These are phyloP conservation scores for Ornithoptera alexandrae DNA, from an alignment of 2,888 invertebrate species.

Conservation along the genomic window DNA sequence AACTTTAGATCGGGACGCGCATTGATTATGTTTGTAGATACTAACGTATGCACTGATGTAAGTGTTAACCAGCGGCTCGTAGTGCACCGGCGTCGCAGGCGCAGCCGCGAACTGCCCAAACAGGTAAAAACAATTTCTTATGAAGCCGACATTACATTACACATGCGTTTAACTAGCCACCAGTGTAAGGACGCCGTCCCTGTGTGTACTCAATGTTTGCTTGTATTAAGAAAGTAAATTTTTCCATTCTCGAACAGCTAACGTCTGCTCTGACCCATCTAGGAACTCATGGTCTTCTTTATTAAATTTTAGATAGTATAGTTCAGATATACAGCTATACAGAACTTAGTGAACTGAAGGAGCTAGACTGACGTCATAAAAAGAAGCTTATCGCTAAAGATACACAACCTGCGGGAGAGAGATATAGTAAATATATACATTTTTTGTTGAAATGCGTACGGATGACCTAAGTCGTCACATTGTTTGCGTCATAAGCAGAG, in stretches of 20 bases:
- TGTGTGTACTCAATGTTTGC: conserved; percentile 21
- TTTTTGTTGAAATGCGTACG: background rate
- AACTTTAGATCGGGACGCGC: conserved; percentile 28
- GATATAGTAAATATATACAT: background rate
- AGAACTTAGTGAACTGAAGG: too few relatives aligned
- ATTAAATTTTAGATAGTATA: background rate
- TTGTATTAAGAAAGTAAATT: conserved; percentile 23
- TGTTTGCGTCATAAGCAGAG: conserved; percentile 3
- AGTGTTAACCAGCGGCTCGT: conserved; percentile 58
- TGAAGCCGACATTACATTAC: conserved; percentile 28
- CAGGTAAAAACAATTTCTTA: conserved; percentile 31
- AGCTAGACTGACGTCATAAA: too few relatives aligned
- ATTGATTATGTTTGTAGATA: conserved; percentile 53
- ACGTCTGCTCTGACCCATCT: too few relatives aligned
- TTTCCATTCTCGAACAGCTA: background rate
- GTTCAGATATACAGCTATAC: background rate
- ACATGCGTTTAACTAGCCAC: conserved; percentile 25
- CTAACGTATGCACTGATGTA: conserved; percentile 60
- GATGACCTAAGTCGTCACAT: background rate
- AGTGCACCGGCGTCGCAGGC: conserved; percentile 46
- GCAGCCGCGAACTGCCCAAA: conserved; percentile 32
- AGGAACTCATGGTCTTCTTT: background rate
- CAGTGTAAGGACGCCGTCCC: conserved; percentile 19
- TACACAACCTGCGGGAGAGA: background rate
- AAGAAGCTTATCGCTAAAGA: too few relatives aligned